Evolutionary conservation across 1,140 invertebrate species (phyloP).

Genomic region (Drosophila trapezifrons): DNA sequence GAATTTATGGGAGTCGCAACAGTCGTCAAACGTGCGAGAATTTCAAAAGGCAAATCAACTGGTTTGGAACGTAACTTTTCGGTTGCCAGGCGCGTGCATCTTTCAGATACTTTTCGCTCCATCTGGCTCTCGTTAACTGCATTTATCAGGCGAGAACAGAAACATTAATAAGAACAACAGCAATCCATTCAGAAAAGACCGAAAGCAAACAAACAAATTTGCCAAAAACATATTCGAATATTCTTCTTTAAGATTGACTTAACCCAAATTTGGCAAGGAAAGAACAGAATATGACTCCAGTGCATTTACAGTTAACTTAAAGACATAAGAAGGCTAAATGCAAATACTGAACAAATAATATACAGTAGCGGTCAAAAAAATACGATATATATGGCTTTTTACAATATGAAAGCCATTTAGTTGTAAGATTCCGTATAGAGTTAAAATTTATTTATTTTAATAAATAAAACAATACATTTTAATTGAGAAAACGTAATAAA

Average conservation of each 20-base stretch:
- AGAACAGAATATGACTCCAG: conserved; percentile 8
- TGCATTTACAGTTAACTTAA: conserved; percentile 53
- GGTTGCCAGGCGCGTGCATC: conserved; percentile 56
- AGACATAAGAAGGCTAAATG: conserved; percentile 66
- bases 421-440: no score
- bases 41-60: conserved; percentile 58
- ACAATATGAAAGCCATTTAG: no score
- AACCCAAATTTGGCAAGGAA: conserved; percentile 36
- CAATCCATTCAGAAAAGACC: conserved; percentile 25
- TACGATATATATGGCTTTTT: neutral
- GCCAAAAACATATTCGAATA: conserved; percentile 28
- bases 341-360: conserved; percentile 64
- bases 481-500: neutral
- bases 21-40: conserved; percentile 70
- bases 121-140: conserved; percentile 29
- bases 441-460: no score
- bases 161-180: conserved; percentile 29
- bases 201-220: conserved; percentile 58
- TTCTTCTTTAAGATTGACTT: conserved; percentile 41
- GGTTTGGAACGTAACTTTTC: conserved; percentile 29
- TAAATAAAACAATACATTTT: no score
- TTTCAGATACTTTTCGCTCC: conserved; percentile 36
- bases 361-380: conserved; percentile 5
- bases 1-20: conserved; percentile 66
- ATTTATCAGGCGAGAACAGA: conserved; percentile 57